A percentile compares a stretch with the other conserved stretches of the same genome.
Conservation (phyloP, 37 sponge, comb jelly and placozoan genomes). For the Ephydatia muelleri region DNA sequence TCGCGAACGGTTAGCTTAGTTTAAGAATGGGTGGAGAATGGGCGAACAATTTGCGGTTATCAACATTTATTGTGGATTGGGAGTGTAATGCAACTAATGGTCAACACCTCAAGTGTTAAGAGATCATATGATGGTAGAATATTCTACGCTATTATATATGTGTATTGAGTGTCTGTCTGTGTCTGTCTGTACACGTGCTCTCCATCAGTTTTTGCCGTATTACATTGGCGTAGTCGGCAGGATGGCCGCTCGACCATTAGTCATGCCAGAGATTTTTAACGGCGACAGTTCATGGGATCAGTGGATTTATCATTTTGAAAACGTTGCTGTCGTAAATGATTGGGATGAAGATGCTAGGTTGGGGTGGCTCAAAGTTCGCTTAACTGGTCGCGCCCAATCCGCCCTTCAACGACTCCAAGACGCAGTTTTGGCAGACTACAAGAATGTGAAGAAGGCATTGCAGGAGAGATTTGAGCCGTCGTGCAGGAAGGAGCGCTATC, state of each 20-base stretch:
- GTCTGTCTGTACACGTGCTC: too few relatives aligned
- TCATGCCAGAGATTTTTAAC: slow-evolving; percentile 26
- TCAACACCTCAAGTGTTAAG: too few relatives aligned
- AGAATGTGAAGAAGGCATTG: slow-evolving; percentile 16
- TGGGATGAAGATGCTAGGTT: slow-evolving; percentile 44
- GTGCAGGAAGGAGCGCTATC: slow-evolving; percentile 28
- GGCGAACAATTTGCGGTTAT: too few relatives aligned
- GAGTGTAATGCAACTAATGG: too few relatives aligned
- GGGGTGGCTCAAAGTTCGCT: slow-evolving; percentile 33
- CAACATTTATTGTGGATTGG: too few relatives aligned
- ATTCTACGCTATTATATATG: too few relatives aligned
- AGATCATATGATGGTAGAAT: too few relatives aligned
- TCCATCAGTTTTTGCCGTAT: not conserved
- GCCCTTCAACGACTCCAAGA: slow-evolving; percentile 28
- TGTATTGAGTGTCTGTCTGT: too few relatives aligned
- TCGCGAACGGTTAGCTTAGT: too few relatives aligned
- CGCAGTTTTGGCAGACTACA: slow-evolving; percentile 1
- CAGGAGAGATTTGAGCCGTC: slow-evolving; percentile 40
- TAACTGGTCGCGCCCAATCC: slow-evolving; percentile 30
- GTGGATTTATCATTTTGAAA: slow-evolving; percentile 39
- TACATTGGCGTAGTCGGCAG: slow-evolving; percentile 45
- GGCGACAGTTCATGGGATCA: slow-evolving; percentile 37
- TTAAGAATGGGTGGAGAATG: too few relatives aligned
- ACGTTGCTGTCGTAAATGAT: slow-evolving; percentile 35
- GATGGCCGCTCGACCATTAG: slow-evolving; percentile 28